Evolutionary conservation across 1,140 invertebrate genomes (phyloP).

Genomic region (Drosophila sp.): DNA sequence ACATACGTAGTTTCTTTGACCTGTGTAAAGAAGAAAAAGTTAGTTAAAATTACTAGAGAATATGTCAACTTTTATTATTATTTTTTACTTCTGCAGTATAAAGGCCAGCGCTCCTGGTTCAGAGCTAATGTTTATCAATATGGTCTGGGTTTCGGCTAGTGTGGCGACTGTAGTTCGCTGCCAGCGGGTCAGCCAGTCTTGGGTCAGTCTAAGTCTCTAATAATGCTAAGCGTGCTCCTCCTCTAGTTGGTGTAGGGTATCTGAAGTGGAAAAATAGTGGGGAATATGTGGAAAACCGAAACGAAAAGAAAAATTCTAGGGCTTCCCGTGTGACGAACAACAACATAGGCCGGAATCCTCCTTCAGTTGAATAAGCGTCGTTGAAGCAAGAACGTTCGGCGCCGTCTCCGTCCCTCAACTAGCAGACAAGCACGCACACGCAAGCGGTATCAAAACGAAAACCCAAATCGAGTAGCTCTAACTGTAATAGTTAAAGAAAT

Average conservation of each 20-base stretch:
- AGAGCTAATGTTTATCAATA: neutral
- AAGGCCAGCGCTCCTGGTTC: neutral
- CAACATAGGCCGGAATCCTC: slow-evolving; percentile 44
- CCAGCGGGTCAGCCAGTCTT: slow-evolving; percentile 31
- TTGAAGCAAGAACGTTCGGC: slow-evolving; percentile 47
- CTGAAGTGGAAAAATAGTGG: slow-evolving; percentile 8
- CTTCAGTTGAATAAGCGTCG: slow-evolving; percentile 68
- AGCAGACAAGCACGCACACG: slow-evolving; percentile 42
- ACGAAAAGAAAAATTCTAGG: slow-evolving; percentile 43
- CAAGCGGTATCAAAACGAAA: neutral
- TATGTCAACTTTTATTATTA: too few relatives aligned
- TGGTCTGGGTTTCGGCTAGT: neutral
- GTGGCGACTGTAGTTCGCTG: neutral
- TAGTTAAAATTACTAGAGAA: too few relatives aligned
- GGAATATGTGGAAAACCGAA: slow-evolving; percentile 4
- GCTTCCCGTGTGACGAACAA: slow-evolving; percentile 46
- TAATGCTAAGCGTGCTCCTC: neutral
- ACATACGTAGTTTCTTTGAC: too few relatives aligned
- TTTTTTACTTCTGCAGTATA: too few relatives aligned
- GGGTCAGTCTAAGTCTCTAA: neutral
- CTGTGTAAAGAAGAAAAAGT: too few relatives aligned
- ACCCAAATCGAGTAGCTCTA: neutral
- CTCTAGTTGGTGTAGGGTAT: slow-evolving; percentile 8
- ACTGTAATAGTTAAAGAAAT: slow-evolving; percentile 6
- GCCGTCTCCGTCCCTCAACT: neutral